phyloP scores from a whole-genome alignment of 2,113 vertebrate genomes.

The Diglossa brunneiventris region DNA sequence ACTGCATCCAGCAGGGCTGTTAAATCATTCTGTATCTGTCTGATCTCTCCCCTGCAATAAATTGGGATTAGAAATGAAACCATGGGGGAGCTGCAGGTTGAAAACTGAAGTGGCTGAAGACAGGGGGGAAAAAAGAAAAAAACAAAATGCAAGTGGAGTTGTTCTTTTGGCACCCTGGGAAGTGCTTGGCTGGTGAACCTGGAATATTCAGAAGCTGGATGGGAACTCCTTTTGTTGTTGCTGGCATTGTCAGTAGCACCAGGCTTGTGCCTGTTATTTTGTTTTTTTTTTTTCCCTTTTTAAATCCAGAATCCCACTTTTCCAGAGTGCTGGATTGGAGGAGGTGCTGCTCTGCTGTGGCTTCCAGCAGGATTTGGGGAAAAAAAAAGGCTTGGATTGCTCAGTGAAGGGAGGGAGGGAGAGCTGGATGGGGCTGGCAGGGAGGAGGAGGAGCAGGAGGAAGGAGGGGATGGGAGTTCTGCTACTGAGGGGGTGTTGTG shows the following conservation, averaged over 20 bases:
- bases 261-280: accelerated
- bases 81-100: background rate
- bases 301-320: background rate
- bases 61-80: background rate
- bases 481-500: accelerated
- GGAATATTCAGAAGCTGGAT: background rate
- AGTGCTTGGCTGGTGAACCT: background rate
- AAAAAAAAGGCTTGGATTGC: too few relatives aligned
- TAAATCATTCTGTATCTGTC: background rate
- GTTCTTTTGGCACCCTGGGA: background rate
- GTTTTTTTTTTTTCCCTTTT: background rate
- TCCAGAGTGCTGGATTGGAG: background rate
- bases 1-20: background rate
- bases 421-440: background rate
- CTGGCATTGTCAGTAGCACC: accelerated
- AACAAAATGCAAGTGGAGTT: background rate
- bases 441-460: background rate
- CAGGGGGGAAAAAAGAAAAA: background rate
- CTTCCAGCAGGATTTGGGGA: background rate
- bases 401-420: background rate
- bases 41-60: constrained; percentile 8
- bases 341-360: background rate
- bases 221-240: background rate
- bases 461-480: background rate
- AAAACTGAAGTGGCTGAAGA: background rate